phyloP scores from a whole-genome alignment of 2,113 vertebrate species.

The Myodes glareolus region DNA sequence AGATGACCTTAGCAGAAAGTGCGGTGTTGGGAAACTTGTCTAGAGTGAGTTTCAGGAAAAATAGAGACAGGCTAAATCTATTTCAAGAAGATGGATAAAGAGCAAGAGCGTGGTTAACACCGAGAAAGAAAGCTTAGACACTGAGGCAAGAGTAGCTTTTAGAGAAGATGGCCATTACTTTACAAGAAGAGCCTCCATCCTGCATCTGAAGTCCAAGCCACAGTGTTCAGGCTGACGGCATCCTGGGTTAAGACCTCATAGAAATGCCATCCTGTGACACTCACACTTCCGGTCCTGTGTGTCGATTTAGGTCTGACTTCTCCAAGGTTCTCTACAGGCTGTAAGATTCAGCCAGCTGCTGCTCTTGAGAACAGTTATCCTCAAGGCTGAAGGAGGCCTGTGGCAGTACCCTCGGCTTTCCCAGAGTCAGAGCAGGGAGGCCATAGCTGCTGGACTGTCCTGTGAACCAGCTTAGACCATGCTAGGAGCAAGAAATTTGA shows the following conservation, averaged over 20 bases:
- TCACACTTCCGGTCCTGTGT: background rate
- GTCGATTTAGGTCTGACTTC: background rate
- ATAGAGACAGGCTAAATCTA: background rate
- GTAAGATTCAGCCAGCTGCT: background rate
- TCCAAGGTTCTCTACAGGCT: no score
- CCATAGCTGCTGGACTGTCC: no score
- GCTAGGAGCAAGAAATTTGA: background rate
- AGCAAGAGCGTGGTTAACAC: background rate
- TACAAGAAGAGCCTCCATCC: background rate
- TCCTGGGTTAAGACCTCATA: background rate
- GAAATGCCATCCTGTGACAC: background rate
- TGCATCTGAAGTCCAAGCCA: background rate
- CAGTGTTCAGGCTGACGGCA: rapidly evolving
- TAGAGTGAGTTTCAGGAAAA: background rate
- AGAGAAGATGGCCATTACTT: background rate
- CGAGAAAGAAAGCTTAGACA: background rate
- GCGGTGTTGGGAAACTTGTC: background rate
- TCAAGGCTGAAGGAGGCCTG: background rate
- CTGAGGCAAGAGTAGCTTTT: background rate
- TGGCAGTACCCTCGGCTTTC: no score
- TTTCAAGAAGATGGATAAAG: background rate
- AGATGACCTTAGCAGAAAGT: background rate
- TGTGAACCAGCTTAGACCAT: background rate
- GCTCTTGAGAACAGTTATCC: background rate
- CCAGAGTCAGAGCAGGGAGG: background rate